These are phyloP conservation scores for Nipponacmea schrenckii DNA, from an alignment of 2,888 invertebrate genomes.

Conservation along the genomic window DNA sequence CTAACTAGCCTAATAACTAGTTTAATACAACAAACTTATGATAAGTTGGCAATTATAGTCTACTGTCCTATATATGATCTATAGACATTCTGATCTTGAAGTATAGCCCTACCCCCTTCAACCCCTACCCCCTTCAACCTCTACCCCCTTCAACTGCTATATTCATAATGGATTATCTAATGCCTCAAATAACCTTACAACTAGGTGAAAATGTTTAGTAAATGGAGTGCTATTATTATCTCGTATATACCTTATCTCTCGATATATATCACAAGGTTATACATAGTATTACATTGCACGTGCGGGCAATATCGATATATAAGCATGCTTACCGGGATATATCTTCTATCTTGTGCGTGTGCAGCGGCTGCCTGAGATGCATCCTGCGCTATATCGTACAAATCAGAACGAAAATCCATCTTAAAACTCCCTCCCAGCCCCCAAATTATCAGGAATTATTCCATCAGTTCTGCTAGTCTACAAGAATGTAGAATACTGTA, in stretches of 20 bases:
- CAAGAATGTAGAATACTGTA: no score
- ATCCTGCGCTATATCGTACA: constrained; percentile 54
- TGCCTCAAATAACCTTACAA: no score
- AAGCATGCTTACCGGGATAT: constrained; percentile 1
- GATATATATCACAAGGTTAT: no score
- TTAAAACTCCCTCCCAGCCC: background rate
- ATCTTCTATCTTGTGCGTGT: constrained; percentile 16
- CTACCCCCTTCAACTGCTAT: background rate
- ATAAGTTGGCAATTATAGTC: no score
- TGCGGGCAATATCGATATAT: background rate
- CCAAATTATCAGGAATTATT: background rate
- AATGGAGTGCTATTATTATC: no score
- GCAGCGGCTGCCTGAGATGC: constrained; percentile 49
- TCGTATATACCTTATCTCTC: no score
- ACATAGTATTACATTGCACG: background rate
- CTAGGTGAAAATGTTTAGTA: no score
- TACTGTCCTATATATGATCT: no score
- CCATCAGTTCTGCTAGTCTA: no score
- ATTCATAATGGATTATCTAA: background rate
- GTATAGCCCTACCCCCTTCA: background rate
- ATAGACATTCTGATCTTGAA: no score
- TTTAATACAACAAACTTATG: no score
- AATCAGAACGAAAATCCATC: constrained; percentile 6
- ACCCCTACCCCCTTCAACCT: constrained; percentile 5
- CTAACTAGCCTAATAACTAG: no score